Evolutionary conservation across 2,113 vertebrate genomes (phyloP).

Genomic region (Bothrops jararaca): DNA sequence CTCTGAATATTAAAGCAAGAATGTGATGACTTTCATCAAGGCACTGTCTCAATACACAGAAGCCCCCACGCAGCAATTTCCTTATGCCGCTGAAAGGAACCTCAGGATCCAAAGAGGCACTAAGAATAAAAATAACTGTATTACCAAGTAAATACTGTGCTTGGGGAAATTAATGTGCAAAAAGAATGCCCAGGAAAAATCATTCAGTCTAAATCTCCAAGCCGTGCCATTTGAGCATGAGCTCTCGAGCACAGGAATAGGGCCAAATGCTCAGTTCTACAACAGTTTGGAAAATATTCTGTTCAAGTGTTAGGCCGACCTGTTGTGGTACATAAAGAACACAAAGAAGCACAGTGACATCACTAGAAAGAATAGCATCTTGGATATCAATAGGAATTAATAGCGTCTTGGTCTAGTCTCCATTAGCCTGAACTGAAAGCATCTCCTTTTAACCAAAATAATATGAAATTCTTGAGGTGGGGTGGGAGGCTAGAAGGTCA

Average conservation of each 20-base stretch:
- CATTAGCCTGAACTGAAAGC: neutral
- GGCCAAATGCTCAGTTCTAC: neutral
- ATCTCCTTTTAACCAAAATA: conserved; percentile 13
- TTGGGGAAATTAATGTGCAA: neutral
- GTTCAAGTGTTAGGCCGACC: neutral
- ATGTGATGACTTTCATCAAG: neutral
- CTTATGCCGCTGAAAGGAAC: neutral
- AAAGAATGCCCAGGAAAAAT: neutral
- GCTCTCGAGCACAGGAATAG: neutral
- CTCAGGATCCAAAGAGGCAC: neutral
- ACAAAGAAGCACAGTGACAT: neutral
- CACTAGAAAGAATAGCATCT: neutral
- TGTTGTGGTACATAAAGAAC: neutral
- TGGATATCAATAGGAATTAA: neutral
- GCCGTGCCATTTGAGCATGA: neutral
- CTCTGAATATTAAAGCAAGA: neutral
- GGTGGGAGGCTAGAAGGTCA: conserved; percentile 44
- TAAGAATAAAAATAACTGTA: neutral
- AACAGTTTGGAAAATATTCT: neutral
- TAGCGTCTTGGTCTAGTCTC: neutral
- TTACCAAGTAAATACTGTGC: neutral
- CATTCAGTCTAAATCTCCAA: neutral
- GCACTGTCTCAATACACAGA: neutral
- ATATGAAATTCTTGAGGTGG: conserved; percentile 33
- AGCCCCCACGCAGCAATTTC: neutral